A percentile compares a stretch with the other conserved stretches of the same genome.
phyloP scores from a whole-genome alignment of 2,797 vertebrate genomes.

The Sebastes taczanowskii region DNA sequence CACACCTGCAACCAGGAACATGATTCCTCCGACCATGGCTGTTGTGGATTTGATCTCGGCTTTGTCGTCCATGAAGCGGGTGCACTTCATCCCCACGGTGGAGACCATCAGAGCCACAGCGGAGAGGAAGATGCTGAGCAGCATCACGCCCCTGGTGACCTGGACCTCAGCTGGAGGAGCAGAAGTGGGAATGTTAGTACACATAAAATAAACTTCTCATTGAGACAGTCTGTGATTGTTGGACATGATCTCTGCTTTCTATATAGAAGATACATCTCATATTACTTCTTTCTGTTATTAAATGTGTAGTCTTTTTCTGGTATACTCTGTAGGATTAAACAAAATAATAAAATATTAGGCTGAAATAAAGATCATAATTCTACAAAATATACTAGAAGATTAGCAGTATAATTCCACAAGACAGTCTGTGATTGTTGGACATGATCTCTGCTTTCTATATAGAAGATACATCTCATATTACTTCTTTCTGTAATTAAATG shows the following conservation, averaged over 20 bases:
- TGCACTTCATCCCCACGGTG: constrained; percentile 91
- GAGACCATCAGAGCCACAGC: constrained; percentile 82
- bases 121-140: constrained; percentile 86
- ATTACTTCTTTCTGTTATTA: not conserved
- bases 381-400: too few species aligned
- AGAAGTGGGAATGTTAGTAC: not conserved
- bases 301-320: too few species aligned
- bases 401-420: too few species aligned
- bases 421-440: too few species aligned
- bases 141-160: constrained; percentile 87
- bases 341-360: not conserved
- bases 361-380: too few species aligned
- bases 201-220: not conserved
- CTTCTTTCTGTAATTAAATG: not conserved
- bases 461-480: too few species aligned
- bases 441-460: not conserved
- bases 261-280: not conserved
- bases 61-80: constrained; percentile 87
- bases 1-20: constrained; percentile 88
- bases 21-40: constrained; percentile 84
- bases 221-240: not conserved
- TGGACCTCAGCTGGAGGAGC: constrained; percentile 82
- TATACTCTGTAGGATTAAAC: too few species aligned
- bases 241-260: not conserved
- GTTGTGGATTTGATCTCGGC: constrained; percentile 83